Conservation (phyloP, 1,140 invertebrate species). For the Rhynchophorus ferrugineus region DNA sequence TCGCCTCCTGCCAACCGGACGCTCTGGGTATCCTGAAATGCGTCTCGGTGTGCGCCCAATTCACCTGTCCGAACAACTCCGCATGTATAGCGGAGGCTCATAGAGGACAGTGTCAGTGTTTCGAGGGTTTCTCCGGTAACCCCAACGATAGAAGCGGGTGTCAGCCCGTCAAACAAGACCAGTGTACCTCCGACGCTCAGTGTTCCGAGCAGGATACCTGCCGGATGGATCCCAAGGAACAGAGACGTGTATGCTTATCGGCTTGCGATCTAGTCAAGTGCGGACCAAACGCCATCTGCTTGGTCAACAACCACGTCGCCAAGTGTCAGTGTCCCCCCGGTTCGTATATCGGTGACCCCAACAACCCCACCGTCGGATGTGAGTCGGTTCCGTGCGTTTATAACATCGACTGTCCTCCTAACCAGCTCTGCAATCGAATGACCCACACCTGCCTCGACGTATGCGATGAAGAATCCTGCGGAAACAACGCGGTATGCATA, state of each 20-base stretch:
- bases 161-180: slow-evolving; percentile 57
- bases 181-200: slow-evolving; percentile 70
- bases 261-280: slow-evolving; percentile 71
- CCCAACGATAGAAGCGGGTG: slow-evolving; percentile 84
- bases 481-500: slow-evolving; percentile 79
- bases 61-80: slow-evolving; percentile 76
- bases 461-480: slow-evolving; percentile 74
- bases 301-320: slow-evolving; percentile 80
- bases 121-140: slow-evolving; percentile 73
- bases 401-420: slow-evolving; percentile 70
- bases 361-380: slow-evolving; percentile 65
- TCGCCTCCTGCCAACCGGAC: slow-evolving; percentile 68
- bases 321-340: slow-evolving; percentile 83
- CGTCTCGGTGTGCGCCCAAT: slow-evolving; percentile 62
- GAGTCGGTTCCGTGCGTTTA: slow-evolving; percentile 75
- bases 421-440: slow-evolving; percentile 72
- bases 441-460: slow-evolving; percentile 75
- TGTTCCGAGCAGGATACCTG: slow-evolving; percentile 75
- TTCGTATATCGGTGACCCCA: slow-evolving; percentile 74
- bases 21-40: slow-evolving; percentile 80
- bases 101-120: slow-evolving; percentile 69
- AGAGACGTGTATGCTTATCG: slow-evolving; percentile 52
- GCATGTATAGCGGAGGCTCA: slow-evolving; percentile 69
- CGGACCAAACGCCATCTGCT: slow-evolving; percentile 75
- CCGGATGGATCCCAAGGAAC: slow-evolving; percentile 38